Percentiles rank a stretch among this genome's conserved stretches.
Conservation (phyloP, 2,797 vertebrate genomes). For the Pipistrellus kuhlii region DNA sequence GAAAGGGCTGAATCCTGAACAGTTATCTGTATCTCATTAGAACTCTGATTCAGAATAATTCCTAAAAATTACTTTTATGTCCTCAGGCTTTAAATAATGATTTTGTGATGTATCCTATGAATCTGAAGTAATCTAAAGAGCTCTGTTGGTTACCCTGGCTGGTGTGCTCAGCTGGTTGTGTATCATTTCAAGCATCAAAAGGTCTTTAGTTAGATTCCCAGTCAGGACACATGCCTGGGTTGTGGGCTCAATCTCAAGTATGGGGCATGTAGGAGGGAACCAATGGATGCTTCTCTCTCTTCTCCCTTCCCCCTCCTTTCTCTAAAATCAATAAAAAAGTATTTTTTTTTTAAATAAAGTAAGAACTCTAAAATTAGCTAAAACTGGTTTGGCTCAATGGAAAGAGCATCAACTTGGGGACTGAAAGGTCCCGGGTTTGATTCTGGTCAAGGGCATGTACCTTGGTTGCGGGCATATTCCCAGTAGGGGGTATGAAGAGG, state of each 20-base stretch:
- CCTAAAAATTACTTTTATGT: slow-evolving; percentile 34
- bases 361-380: too few species aligned
- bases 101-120: slow-evolving; percentile 45
- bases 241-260: neutral
- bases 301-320: too few species aligned
- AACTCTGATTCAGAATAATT: slow-evolving; percentile 38
- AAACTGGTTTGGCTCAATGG: too few species aligned
- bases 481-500: too few species aligned
- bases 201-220: neutral
- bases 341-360: too few species aligned
- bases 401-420: too few species aligned
- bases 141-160: neutral
- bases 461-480: too few species aligned
- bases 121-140: slow-evolving; percentile 39
- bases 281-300: too few species aligned
- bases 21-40: neutral
- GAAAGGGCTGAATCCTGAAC: neutral
- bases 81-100: slow-evolving; percentile 31
- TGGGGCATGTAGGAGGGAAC: too few species aligned
- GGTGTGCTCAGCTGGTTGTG: neutral
- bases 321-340: too few species aligned
- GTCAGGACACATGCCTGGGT: neutral
- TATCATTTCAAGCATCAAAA: neutral
- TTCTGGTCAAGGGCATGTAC: too few species aligned
- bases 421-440: too few species aligned